Conservation (phyloP, 2,113 vertebrate genomes). For the Anoura caudifer region DNA sequence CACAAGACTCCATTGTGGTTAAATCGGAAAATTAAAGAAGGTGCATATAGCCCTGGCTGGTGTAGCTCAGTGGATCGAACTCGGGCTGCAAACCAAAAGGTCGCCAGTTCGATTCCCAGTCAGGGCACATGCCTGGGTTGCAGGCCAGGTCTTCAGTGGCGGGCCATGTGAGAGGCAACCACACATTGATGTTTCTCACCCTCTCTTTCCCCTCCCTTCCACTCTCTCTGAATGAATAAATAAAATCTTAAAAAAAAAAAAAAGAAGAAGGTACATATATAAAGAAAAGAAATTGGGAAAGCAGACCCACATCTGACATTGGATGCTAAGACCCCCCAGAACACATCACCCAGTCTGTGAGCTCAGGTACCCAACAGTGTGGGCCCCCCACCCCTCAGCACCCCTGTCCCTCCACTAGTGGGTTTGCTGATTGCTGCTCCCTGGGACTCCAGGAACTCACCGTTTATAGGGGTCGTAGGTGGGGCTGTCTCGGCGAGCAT, state of each 20-base stretch:
- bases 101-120: no score
- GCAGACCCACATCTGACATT: not conserved
- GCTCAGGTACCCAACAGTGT: not conserved
- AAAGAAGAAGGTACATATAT: not conserved
- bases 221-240: no score
- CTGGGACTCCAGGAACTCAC: constrained; percentile 72
- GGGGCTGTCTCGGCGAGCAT: constrained; percentile 95
- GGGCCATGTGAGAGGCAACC: no score
- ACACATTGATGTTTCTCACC: no score
- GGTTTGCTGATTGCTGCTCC: not conserved
- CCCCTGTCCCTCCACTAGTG: not conserved
- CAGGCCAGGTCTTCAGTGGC: no score
- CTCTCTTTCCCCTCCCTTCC: no score
- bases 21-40: not conserved
- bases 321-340: not conserved
- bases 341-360: not conserved
- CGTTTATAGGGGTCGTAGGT: constrained; percentile 97
- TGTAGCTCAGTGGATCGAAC: no score
- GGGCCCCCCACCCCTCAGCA: not conserved
- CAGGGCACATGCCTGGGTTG: no score
- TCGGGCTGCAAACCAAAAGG: no score
- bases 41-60: not conserved
- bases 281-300: not conserved
- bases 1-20: not conserved
- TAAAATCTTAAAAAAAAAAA: no score